phyloP scores from a whole-genome alignment of 2,113 vertebrate species.

The Cyanoderma ruficeps region DNA sequence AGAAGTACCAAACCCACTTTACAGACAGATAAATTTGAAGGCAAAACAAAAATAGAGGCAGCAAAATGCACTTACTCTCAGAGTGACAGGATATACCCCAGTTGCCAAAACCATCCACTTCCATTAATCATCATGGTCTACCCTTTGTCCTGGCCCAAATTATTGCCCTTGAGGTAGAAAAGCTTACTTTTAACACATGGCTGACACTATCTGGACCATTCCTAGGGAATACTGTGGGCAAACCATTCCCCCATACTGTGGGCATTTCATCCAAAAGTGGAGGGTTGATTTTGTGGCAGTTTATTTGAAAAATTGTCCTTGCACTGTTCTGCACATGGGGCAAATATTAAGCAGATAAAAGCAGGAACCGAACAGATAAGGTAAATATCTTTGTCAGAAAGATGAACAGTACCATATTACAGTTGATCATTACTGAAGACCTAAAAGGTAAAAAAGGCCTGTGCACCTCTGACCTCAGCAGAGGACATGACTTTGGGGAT shows the following conservation, averaged over 20 bases:
- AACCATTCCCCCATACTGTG: fast-evolving
- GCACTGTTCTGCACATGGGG: background rate
- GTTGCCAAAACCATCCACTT: background rate
- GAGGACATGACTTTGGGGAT: background rate
- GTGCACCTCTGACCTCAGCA: background rate
- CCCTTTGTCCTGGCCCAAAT: background rate
- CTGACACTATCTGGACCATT: background rate
- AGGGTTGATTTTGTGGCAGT: background rate
- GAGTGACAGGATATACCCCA: background rate
- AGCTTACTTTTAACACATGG: background rate
- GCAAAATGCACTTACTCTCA: background rate
- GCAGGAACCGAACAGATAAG: background rate
- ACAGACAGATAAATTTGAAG: background rate
- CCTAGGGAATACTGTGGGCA: background rate
- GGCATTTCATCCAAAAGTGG: background rate
- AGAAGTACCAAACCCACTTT: background rate
- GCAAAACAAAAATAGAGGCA: background rate
- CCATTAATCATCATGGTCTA: background rate
- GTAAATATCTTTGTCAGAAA: background rate
- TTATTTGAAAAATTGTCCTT: background rate
- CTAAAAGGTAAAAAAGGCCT: background rate
- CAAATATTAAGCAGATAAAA: background rate
- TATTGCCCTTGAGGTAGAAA: background rate
- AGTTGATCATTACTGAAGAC: background rate
- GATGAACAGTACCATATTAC: background rate